Evolutionary conservation across 2,113 vertebrate genomes (phyloP), one percentile per base, ranked within the genome.

Genomic region (Takifugu flavidus): DNA sequence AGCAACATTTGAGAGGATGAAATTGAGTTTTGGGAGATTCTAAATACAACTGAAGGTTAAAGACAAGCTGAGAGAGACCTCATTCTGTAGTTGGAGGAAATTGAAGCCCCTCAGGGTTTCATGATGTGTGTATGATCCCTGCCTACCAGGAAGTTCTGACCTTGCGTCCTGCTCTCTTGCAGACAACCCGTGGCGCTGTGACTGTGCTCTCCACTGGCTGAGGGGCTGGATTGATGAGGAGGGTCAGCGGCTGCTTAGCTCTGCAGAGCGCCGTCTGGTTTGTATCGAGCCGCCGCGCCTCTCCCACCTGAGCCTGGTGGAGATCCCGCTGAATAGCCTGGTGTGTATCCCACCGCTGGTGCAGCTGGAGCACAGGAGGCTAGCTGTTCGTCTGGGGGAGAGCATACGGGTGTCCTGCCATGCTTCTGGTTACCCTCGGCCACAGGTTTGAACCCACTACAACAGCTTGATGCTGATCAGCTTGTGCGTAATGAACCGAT

Each of bases 181-280:
- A 95, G 95, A 93, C 49, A 95, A 96, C 79, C 94, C 93, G 0
- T 96, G 95, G 95, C 92, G 94, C 69, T 96, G 95, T 29, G 95
- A 96, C 82, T 96, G 95, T 2, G 92, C 93, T 3, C 90, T 96
- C 26, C 93, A 92, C 69, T 96, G 95, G 95, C 85, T 96, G 56
- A 86, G 92, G 10, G 70, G 79, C 59, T 96, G 95, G 95, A 93
- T 95, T 14, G 92, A 91, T 13, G 92, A 91, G 53, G 93, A 91
- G 1, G 94, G 94, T 15, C 93, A 92, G 81, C 78, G 94, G 20
- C 82, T 96, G 53, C 86, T 96, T 60, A 93, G 93, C 58, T 89
- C 91, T 13, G 90, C 92, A 3, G 94, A 93, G 59, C 92, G 88
- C 39, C 91, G 92, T 31, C 84, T 95, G 20, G 66, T 86, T 34